Percentiles rank a stretch among this genome's conserved stretches.
Evolutionary conservation across 2,113 vertebrate species (phyloP).

Genomic region (Sapajus apella): DNA sequence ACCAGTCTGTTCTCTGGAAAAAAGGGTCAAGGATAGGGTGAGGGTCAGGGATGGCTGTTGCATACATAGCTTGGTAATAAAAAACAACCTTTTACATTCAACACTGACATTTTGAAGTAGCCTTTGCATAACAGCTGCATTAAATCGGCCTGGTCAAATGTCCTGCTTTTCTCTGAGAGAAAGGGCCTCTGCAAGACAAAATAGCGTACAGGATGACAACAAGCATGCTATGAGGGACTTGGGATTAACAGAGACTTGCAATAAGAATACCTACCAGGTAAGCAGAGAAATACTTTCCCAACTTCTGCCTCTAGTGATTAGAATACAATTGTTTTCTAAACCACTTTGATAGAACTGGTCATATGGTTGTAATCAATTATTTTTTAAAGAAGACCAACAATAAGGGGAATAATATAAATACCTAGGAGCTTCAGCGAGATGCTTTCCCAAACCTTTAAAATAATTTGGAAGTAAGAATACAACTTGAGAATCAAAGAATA

Average conservation of each 20-base stretch:
- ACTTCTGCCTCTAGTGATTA: not conserved
- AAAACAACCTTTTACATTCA: slow-evolving; percentile 64
- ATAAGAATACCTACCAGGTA: slow-evolving; percentile 9
- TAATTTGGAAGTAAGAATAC: slow-evolving; percentile 19
- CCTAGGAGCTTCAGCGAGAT: not conserved
- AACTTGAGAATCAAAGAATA: slow-evolving; percentile 25
- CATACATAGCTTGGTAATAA: slow-evolving; percentile 32
- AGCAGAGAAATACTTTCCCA: not conserved
- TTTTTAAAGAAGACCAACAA: not conserved
- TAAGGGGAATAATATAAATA: slow-evolving; percentile 21
- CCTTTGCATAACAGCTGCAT: slow-evolving; percentile 50
- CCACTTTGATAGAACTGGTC: not conserved
- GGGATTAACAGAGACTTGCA: not conserved
- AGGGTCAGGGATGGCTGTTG: slow-evolving; percentile 28
- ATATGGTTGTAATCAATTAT: not conserved
- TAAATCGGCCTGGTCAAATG: slow-evolving; percentile 57
- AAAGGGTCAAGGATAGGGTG: slow-evolving; percentile 59
- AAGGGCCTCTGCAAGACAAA: slow-evolving; percentile 24
- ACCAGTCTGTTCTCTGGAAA: slow-evolving; percentile 56
- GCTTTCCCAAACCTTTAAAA: not conserved
- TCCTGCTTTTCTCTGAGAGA: slow-evolving; percentile 46
- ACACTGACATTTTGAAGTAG: slow-evolving; percentile 63
- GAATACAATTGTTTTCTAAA: not conserved
- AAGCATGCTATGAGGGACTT: not conserved
- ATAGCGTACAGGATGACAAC: not conserved